phyloP scores from a whole-genome alignment of 2,113 vertebrate genomes.

The Bettongia penicillata region DNA sequence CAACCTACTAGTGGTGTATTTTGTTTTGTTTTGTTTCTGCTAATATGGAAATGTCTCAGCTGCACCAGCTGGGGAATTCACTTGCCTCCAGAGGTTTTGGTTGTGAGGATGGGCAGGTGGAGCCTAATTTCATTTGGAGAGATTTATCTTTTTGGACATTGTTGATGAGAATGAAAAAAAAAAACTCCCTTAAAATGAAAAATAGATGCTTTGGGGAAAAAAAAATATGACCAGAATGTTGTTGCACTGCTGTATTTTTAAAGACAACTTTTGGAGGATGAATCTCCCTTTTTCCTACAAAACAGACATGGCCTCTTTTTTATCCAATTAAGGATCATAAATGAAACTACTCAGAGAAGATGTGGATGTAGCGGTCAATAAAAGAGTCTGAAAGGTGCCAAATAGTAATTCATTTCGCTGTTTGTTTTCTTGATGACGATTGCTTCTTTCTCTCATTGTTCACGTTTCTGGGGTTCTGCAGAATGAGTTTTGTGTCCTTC shows the following conservation, averaged over 20 bases:
- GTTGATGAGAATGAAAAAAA: conserved; percentile 57
- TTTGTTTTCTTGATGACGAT: conserved; percentile 71
- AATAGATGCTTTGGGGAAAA: conserved; percentile 53
- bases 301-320: conserved; percentile 56
- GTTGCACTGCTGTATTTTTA: conserved; percentile 51
- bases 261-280: conserved; percentile 48
- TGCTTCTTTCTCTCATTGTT: conserved; percentile 48
- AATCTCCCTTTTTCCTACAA: conserved; percentile 53
- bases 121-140: conserved; percentile 49
- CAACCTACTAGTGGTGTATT: neutral
- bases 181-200: conserved; percentile 15
- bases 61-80: conserved; percentile 16
- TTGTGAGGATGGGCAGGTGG: conserved; percentile 26
- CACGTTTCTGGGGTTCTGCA: conserved; percentile 59
- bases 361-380: conserved; percentile 53
- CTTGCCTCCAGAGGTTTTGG: conserved; percentile 56
- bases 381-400: conserved; percentile 67
- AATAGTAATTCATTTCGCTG: conserved; percentile 67
- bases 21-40: neutral
- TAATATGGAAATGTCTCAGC: conserved; percentile 11
- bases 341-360: conserved; percentile 56
- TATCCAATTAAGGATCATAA: conserved; percentile 59
- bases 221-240: conserved; percentile 50
- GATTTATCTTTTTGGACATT: conserved; percentile 41
- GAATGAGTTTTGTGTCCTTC: conserved; percentile 68